Evolutionary conservation across 2,888 invertebrate genomes (phyloP).

Genomic region (Notocelia uddmanniana): DNA sequence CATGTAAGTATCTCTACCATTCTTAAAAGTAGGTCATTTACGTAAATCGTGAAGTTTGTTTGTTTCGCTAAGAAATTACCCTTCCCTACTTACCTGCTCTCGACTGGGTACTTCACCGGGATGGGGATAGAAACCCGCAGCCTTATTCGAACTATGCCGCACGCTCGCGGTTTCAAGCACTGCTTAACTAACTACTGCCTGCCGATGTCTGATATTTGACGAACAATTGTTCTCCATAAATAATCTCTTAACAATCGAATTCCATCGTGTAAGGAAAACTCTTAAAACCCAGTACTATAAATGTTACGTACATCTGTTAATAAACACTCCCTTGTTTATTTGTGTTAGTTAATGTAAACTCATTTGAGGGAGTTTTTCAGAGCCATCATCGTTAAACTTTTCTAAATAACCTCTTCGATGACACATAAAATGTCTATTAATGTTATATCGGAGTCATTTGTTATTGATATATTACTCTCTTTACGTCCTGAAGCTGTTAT

Average conservation of each 20-base stretch:
- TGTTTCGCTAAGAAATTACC: conserved; percentile 13
- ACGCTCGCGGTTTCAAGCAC: conserved; percentile 32
- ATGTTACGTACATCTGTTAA: conserved; percentile 5
- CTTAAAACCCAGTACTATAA: not conserved
- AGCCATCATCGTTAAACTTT: conserved; percentile 20
- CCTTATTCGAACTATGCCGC: conserved; percentile 34
- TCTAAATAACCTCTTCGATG: not conserved
- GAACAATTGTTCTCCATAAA: conserved; percentile 5
- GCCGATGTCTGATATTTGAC: conserved; percentile 10
- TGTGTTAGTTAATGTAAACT: conserved; percentile 13
- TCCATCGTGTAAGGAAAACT: not conserved
- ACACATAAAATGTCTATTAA: conserved; percentile 18
- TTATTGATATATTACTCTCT: conserved; percentile 7
- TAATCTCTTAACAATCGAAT: not conserved
- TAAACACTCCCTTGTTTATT: conserved; percentile 26
- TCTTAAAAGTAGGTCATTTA: conserved; percentile 7
- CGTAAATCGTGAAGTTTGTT: conserved; percentile 16
- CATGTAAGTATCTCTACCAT: not conserved
- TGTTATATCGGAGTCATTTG: conserved; percentile 16
- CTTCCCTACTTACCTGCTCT: conserved; percentile 16
- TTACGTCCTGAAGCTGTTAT: conserved; percentile 5
- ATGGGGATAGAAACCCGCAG: conserved; percentile 38
- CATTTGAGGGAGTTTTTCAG: conserved; percentile 20
- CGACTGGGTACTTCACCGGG: conserved; percentile 24
- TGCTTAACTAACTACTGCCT: conserved; percentile 24